These are phyloP conservation scores for Myiotriccus ornatus DNA, from an alignment of 2,797 vertebrate genomes.

Conservation along the genomic window DNA sequence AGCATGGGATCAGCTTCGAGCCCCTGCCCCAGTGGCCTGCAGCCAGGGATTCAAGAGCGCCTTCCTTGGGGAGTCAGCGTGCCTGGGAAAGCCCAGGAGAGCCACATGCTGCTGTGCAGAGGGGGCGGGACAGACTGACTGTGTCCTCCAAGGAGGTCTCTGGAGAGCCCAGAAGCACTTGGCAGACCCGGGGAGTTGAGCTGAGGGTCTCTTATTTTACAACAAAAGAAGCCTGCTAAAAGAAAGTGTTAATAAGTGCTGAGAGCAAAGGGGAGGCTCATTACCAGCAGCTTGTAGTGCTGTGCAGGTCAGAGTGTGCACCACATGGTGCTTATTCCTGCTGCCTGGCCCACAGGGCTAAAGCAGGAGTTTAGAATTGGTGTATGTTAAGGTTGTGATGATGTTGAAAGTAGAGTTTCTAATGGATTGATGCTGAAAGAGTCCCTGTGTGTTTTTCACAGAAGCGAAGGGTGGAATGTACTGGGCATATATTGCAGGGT, in stretches of 20 bases:
- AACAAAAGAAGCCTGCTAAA: not conserved
- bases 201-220: not conserved
- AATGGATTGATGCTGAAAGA: not conserved
- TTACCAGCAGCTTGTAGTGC: not conserved
- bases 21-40: not conserved
- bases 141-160: not conserved
- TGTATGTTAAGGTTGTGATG: not conserved
- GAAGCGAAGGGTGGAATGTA: accelerated
- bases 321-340: not conserved
- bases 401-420: not conserved
- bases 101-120: not conserved
- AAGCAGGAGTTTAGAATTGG: not conserved
- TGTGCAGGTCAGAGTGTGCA: not conserved
- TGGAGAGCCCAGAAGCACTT: not conserved
- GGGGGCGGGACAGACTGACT: not conserved
- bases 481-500: not conserved
- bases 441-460: not conserved
- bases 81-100: not conserved
- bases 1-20: not conserved
- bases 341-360: accelerated
- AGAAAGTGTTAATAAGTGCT: not conserved
- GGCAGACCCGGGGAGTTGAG: not conserved
- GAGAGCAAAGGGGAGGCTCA: not conserved
- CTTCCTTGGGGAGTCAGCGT: not conserved
- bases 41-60: not conserved